These are phyloP conservation scores for Sterna hirundo DNA, from an alignment of 2,113 vertebrate genomes.

Conservation along the genomic window DNA sequence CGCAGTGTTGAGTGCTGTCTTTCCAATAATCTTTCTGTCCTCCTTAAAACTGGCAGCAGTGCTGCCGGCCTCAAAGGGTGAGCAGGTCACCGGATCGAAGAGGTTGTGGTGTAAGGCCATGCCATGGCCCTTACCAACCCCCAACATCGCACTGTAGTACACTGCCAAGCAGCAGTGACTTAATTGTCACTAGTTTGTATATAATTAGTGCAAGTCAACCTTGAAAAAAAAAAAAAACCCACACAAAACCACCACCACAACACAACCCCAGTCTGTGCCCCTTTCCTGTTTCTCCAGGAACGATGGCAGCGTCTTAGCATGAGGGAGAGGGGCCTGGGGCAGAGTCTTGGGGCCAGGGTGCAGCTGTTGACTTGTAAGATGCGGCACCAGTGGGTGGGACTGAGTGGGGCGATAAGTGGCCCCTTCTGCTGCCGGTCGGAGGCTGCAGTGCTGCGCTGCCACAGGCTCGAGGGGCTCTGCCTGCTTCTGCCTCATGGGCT, in stretches of 20 bases:
- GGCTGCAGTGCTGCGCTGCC: no score
- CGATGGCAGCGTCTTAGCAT: not conserved
- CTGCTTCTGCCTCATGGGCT: not conserved
- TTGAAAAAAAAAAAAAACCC: not conserved
- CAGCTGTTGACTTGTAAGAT: not conserved
- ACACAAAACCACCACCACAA: no score
- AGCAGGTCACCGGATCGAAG: no score
- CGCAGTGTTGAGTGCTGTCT: no score
- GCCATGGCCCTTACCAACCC: no score
- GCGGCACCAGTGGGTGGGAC: not conserved
- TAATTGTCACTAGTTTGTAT: not conserved
- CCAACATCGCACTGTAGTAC: not conserved
- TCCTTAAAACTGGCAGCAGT: not conserved
- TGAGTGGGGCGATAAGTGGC: no score
- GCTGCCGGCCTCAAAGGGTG: no score
- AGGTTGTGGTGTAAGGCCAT: not conserved
- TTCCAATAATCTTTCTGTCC: not conserved
- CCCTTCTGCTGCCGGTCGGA: not conserved
- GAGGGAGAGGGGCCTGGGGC: not conserved
- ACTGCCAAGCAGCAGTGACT: no score
- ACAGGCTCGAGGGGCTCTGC: no score
- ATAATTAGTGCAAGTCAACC: not conserved
- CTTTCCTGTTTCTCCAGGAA: no score
- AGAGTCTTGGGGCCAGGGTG: rapidly evolving
- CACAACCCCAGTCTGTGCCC: not conserved